Conservation (phyloP, 2,113 vertebrate species). For the Odocoileus hemionus region DNA sequence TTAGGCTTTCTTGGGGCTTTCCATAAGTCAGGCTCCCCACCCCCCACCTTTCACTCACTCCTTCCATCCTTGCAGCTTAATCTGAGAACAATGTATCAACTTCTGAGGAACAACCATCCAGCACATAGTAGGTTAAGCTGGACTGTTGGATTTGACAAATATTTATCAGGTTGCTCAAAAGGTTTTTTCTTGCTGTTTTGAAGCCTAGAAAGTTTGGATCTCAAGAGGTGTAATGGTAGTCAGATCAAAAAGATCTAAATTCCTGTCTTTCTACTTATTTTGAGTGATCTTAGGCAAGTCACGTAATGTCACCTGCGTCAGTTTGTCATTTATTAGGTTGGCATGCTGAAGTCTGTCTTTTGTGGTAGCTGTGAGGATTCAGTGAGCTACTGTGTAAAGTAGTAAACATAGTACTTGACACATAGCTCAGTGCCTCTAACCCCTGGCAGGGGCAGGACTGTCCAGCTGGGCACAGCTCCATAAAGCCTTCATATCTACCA, state of each 20-base stretch:
- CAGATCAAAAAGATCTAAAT: background rate
- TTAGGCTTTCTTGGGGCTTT: constrained; percentile 32
- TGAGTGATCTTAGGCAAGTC: background rate
- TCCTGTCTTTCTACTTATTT: background rate
- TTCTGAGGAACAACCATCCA: background rate
- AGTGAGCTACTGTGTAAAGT: background rate
- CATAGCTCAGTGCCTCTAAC: rapidly evolving
- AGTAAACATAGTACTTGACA: background rate
- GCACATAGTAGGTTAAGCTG: background rate
- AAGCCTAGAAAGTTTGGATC: background rate
- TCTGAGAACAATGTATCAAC: background rate
- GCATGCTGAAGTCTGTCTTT: background rate
- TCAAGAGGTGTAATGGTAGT: background rate
- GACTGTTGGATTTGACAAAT: background rate
- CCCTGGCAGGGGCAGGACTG: background rate
- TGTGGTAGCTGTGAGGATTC: background rate
- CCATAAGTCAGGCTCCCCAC: background rate
- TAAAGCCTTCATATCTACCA: background rate
- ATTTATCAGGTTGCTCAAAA: background rate
- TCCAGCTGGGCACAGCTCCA: background rate
- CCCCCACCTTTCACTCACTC: background rate
- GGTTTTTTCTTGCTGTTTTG: background rate
- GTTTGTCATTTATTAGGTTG: background rate
- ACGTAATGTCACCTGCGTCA: background rate
- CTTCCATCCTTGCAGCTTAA: background rate